phyloP scores from a whole-genome alignment of 2,797 vertebrate genomes.

The Argyrosomus regius region DNA sequence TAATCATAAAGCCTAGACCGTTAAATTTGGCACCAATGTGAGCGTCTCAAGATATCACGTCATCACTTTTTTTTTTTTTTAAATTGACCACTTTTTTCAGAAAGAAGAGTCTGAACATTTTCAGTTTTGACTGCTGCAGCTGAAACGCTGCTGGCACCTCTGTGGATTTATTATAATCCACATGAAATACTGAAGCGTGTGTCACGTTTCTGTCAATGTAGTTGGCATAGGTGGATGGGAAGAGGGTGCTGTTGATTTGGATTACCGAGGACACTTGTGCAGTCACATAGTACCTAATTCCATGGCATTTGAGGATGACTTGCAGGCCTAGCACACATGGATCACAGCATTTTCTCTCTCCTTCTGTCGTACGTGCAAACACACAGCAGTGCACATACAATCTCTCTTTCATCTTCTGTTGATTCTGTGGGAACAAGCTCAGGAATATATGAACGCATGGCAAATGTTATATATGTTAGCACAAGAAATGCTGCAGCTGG shows the following conservation, averaged over 20 bases:
- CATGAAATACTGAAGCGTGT: constrained; percentile 23
- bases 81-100: background rate
- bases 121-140: constrained; percentile 5
- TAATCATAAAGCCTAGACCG: constrained; percentile 18
- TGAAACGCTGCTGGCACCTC: constrained; percentile 5
- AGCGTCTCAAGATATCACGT: background rate
- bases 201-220: constrained; percentile 40
- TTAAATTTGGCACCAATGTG: constrained; percentile 2
- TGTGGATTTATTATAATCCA: constrained; percentile 13
- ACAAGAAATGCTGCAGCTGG: background rate
- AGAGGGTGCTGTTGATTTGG: constrained; percentile 23
- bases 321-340: constrained; percentile 9
- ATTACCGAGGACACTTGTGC: constrained; percentile 17
- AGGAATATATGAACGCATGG: constrained; percentile 7
- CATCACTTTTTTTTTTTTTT: background rate
- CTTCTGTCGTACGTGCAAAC: background rate
- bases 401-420: background rate
- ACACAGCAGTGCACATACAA: background rate
- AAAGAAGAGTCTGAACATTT: background rate
- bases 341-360: constrained; percentile 18
- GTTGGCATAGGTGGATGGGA: constrained; percentile 17
- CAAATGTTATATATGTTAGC: background rate
- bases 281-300: constrained; percentile 27
- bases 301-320: constrained; percentile 27
- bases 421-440: background rate